Evolutionary conservation across 2,797 vertebrate genomes (phyloP).

Genomic region (Hoplostethus atlanticus): DNA sequence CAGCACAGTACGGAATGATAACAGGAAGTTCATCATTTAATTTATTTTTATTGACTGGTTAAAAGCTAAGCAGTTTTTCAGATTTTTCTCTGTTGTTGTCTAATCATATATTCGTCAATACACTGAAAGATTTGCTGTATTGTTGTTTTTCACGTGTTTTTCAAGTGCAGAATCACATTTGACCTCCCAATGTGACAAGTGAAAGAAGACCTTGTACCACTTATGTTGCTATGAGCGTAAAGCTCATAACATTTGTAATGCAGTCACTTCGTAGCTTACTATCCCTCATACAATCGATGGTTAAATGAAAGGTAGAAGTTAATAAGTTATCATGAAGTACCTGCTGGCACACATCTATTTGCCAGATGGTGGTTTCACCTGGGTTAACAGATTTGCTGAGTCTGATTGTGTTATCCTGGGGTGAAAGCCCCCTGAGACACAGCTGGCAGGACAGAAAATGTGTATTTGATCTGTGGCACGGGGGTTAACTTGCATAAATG

Average conservation of each 20-base stretch:
- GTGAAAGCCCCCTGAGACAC: slow-evolving; percentile 61
- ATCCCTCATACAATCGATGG: slow-evolving; percentile 33
- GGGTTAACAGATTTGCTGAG: slow-evolving; percentile 75
- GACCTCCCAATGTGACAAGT: neutral
- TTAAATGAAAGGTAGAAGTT: slow-evolving; percentile 62
- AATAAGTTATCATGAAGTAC: slow-evolving; percentile 66
- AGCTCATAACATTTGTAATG: neutral
- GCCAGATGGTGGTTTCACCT: slow-evolving; percentile 70
- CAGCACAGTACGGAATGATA: no score
- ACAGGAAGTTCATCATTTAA: no score
- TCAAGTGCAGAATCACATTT: neutral
- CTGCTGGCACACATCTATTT: slow-evolving; percentile 64
- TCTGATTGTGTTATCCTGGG: slow-evolving; percentile 70
- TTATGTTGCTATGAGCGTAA: neutral
- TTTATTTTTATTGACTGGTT: no score
- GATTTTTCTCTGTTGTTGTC: no score
- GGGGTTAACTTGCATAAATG: slow-evolving; percentile 38
- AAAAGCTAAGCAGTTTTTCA: no score
- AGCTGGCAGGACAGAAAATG: slow-evolving; percentile 59
- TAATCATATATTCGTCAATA: no score
- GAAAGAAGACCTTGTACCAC: neutral
- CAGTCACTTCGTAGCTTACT: slow-evolving; percentile 8
- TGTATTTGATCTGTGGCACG: slow-evolving; percentile 55
- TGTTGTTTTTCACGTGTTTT: neutral
- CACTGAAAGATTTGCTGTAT: no score